Evolutionary conservation across 2,797 vertebrate species (phyloP).

Genomic region (Spea hammondii): DNA sequence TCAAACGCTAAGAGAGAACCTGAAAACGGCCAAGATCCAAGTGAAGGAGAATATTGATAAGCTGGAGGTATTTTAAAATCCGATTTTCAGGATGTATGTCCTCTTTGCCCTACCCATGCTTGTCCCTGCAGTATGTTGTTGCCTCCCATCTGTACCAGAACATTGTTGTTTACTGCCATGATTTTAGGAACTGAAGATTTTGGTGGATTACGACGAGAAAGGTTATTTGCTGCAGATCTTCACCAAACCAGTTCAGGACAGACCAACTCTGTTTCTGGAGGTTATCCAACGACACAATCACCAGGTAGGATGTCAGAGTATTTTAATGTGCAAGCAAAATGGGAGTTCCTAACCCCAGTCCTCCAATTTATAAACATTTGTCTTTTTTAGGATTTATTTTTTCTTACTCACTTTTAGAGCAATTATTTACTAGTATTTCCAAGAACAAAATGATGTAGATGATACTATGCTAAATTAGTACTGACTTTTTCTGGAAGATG

Average conservation of each 20-base stretch:
- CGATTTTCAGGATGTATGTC: no score
- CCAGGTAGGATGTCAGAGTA: slow-evolving; percentile 69
- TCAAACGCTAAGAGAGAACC: slow-evolving; percentile 76
- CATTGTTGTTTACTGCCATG: neutral
- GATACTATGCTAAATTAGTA: no score
- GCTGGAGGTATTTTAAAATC: slow-evolving; percentile 74
- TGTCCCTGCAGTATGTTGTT: no score
- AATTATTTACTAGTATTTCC: no score
- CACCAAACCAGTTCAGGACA: slow-evolving; percentile 94
- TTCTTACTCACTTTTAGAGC: no score
- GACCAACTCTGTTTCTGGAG: slow-evolving; percentile 93
- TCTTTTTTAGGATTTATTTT: no score
- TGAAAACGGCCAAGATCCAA: slow-evolving; percentile 83
- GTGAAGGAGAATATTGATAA: slow-evolving; percentile 80
- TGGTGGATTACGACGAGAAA: slow-evolving; percentile 92
- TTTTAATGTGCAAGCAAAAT: neutral
- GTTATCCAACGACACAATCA: slow-evolving; percentile 95
- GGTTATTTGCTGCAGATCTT: slow-evolving; percentile 98
- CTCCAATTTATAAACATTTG: no score
- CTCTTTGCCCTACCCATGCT: no score
- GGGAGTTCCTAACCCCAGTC: no score
- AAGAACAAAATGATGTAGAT: no score
- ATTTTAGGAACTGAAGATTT: slow-evolving; percentile 84
- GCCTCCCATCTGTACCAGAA: no score
- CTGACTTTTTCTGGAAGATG: no score